Percentiles rank a stretch among this genome's conserved stretches.
These are phyloP conservation scores for Aspidiotus rigidus DNA, from an alignment of 2,888 invertebrate species.

Conservation along the genomic window DNA sequence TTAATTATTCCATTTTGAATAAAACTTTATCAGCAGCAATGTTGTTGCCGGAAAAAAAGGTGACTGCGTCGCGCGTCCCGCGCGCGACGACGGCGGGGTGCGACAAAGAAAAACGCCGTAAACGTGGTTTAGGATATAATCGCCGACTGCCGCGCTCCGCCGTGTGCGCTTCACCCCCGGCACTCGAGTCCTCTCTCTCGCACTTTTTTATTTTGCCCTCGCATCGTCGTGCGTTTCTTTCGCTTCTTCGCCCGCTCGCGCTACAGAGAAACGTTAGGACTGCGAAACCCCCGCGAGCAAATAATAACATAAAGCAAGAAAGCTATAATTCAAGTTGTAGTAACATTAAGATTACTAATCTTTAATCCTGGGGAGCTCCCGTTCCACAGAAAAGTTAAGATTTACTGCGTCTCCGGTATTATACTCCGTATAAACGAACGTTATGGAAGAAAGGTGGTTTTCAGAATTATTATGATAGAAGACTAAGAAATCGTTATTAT, in stretches of 20 bases:
- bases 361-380: slow-evolving; percentile 39
- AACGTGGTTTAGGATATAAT: slow-evolving; percentile 34
- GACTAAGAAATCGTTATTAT: slow-evolving; percentile 42
- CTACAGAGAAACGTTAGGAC: slow-evolving; percentile 23
- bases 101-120: slow-evolving; percentile 22
- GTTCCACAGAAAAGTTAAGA: slow-evolving; percentile 40
- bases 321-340: slow-evolving; percentile 40
- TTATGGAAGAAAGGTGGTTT: slow-evolving; percentile 34
- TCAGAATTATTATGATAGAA: slow-evolving; percentile 41
- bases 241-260: neutral
- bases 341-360: slow-evolving; percentile 42
- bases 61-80: neutral
- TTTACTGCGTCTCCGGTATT: slow-evolving; percentile 40
- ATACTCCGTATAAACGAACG: slow-evolving; percentile 36
- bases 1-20: slow-evolving; percentile 31
- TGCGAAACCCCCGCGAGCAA: slow-evolving; percentile 35
- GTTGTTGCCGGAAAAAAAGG: slow-evolving; percentile 28
- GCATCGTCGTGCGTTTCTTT: no score
- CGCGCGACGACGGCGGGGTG: slow-evolving; percentile 6
- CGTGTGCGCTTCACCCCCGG: no score
- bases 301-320: slow-evolving; percentile 41
- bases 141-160: slow-evolving; percentile 18
- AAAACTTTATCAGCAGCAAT: slow-evolving; percentile 26
- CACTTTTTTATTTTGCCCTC: no score
- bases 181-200: no score